Percentiles rank a stretch among this genome's conserved stretches.
These are phyloP conservation scores for Eurytoma californica DNA, from an alignment of 2,888 invertebrate genomes.

Conservation along the genomic window DNA sequence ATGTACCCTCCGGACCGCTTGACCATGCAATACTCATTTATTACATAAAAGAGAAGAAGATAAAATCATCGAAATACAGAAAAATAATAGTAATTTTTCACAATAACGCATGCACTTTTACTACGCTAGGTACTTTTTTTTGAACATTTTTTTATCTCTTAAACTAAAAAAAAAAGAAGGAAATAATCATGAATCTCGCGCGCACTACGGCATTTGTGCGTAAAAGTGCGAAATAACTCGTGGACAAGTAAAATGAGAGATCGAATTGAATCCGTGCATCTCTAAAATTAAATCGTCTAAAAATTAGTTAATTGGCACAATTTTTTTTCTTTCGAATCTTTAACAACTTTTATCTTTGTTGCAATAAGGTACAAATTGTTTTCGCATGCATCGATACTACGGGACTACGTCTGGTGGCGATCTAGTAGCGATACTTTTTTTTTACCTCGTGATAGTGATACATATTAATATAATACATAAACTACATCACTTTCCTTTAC, in stretches of 20 bases:
- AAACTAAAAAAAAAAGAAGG: constrained; percentile 25
- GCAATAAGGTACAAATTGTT: constrained; percentile 15
- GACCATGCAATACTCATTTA: constrained; percentile 38
- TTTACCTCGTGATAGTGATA: constrained; percentile 11
- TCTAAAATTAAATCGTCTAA: background rate
- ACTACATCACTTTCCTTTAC: constrained; percentile 29
- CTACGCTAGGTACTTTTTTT: constrained; percentile 29
- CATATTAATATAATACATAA: constrained; percentile 46
- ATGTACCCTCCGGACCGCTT: constrained; percentile 2
- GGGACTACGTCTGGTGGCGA: constrained; percentile 13
- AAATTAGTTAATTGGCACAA: constrained; percentile 38
- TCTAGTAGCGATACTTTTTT: background rate
- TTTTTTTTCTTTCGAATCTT: constrained; percentile 21
- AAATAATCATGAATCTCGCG: background rate
- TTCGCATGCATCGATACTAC: constrained; percentile 11
- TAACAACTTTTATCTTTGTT: constrained; percentile 16
- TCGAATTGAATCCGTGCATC: constrained; percentile 8
- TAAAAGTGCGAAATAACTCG: constrained; percentile 33
- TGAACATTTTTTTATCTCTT: background rate
- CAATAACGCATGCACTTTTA: constrained; percentile 34
- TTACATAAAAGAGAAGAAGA: constrained; percentile 29
- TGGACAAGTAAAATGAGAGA: constrained; percentile 3
- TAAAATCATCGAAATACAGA: constrained; percentile 23
- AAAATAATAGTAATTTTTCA: constrained; percentile 38
- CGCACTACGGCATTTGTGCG: constrained; percentile 4